Base-by-base conservation (phyloP, 2,888 invertebrate species). In the Himalopsyche japonica region DNA sequence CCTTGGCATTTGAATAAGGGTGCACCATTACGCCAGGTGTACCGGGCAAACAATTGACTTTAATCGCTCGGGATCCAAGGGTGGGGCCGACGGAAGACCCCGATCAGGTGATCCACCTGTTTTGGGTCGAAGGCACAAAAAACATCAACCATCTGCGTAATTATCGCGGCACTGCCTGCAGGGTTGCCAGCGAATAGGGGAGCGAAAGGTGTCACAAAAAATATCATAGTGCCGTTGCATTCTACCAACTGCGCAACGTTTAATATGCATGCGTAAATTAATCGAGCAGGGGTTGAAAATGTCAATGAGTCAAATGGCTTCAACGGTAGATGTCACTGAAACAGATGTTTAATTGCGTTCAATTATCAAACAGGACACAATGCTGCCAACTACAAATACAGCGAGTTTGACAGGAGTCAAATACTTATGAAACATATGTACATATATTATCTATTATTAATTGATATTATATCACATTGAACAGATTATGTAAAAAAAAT, bases 81-180 rank as follows among this genome's bases (percentile, higher is more conserved):
- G 49, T 34, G 77, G 47, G 34, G 10, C 80, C 48, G 76, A 77
- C 76, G 84, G 84, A 57, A 12, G 43, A 37, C 30, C 37, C 34
- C 47, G 43, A 81, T 84, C 86, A 86, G 86, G 86, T 86, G 86
- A 70, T 76, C 84, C 86, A 86, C 86, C 86, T 86, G 86, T 86
- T 86, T 76, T 30, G 57, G 57, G 57, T 20, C 57, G 57, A 24
- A 24, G 57, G 57, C 57, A 57, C 57, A 64, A 64, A 30, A 48
- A 48, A 80, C 12, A 49, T 49, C 70, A 24, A 49, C 12, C 78
- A 78, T 78, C 78, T 78, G 78, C 78, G 37, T 37, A 43, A 78
- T 78, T 78, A 78, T 24, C 57, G 57, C 57, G n/a, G 57, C 57
- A 57, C 57, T 57, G 57, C 57, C 57, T 57, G 57, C 57, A 24